phyloP scores from a whole-genome alignment of 1,140 invertebrate species.

The Leguminivora glycinivorella region DNA sequence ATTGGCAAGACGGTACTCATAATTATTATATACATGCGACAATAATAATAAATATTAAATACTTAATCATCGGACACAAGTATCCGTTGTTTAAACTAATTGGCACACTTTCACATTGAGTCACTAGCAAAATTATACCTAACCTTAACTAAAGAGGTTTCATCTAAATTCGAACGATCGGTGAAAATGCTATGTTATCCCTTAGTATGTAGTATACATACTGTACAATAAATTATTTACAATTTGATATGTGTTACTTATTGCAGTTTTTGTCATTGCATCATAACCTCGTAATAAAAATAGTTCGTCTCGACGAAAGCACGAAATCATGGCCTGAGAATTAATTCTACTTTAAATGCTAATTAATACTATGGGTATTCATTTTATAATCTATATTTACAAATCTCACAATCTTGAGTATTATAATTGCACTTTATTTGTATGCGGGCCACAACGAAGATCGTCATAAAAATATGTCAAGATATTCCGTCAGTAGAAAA shows the following conservation, averaged over 20 bases:
- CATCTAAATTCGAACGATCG: slow-evolving; percentile 36
- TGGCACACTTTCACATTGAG: slow-evolving; percentile 76
- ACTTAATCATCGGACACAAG: slow-evolving; percentile 44
- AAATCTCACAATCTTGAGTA: slow-evolving; percentile 75
- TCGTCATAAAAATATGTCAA: slow-evolving; percentile 64
- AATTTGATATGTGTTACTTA: slow-evolving; percentile 54
- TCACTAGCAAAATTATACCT: slow-evolving; percentile 74
- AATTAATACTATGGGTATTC: slow-evolving; percentile 54
- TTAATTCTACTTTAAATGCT: slow-evolving; percentile 53
- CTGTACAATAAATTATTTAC: slow-evolving; percentile 44
- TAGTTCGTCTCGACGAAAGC: slow-evolving; percentile 29
- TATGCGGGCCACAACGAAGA: slow-evolving; percentile 51
- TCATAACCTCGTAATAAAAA: slow-evolving; percentile 29
- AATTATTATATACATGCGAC: slow-evolving; percentile 48
- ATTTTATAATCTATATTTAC: slow-evolving; percentile 65
- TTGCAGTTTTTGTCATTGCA: slow-evolving; percentile 40
- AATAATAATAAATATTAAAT: slow-evolving; percentile 53
- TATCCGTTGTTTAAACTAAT: slow-evolving; percentile 63
- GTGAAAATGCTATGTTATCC: slow-evolving; percentile 30
- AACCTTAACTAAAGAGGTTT: slow-evolving; percentile 64
- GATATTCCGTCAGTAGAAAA: no score
- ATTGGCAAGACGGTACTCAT: slow-evolving; percentile 40
- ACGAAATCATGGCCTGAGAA: slow-evolving; percentile 30
- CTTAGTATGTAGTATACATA: slow-evolving; percentile 20
- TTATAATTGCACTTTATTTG: slow-evolving; percentile 78